Evolutionary conservation across 2,797 vertebrate genomes (phyloP).

Genomic region (Melanogrammus aeglefinus): DNA sequence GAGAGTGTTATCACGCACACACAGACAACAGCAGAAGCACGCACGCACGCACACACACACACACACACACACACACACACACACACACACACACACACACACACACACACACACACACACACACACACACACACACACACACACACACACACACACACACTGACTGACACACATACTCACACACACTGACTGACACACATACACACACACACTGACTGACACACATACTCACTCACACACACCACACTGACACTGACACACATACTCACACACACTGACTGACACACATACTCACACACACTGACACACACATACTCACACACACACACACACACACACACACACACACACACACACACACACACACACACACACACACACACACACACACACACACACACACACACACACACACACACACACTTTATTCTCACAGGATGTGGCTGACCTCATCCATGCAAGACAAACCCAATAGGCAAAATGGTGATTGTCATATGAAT

Average conservation of each 20-base stretch:
- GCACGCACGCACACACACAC: slow-evolving; percentile 12
- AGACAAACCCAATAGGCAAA: slow-evolving; percentile 69
- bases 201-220: slow-evolving; percentile 8
- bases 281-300: slow-evolving; percentile 7
- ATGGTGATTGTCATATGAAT: slow-evolving; percentile 20
- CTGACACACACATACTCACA: slow-evolving; percentile 1
- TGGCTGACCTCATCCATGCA: slow-evolving; percentile 48
- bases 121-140: slow-evolving; percentile 35
- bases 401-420: slow-evolving; percentile 18
- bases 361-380: slow-evolving; percentile 44
- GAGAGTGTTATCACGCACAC: slow-evolving; percentile 49
- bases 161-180: slow-evolving; percentile 19
- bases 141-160: slow-evolving; percentile 33
- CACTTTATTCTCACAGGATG: slow-evolving; percentile 38
- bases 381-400: slow-evolving; percentile 23
- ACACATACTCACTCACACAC: slow-evolving; percentile 32
- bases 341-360: slow-evolving; percentile 54
- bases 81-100: slow-evolving; percentile 38
- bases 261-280: slow-evolving; percentile 48
- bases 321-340: slow-evolving; percentile 15
- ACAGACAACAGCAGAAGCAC: slow-evolving; percentile 28
- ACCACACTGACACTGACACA: slow-evolving; percentile 14
- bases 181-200: slow-evolving; percentile 6
- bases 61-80: slow-evolving; percentile 10
- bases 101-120: slow-evolving; percentile 48